Conservation (phyloP, 2,797 vertebrate species). For the Sphenopsis melanotis region DNA sequence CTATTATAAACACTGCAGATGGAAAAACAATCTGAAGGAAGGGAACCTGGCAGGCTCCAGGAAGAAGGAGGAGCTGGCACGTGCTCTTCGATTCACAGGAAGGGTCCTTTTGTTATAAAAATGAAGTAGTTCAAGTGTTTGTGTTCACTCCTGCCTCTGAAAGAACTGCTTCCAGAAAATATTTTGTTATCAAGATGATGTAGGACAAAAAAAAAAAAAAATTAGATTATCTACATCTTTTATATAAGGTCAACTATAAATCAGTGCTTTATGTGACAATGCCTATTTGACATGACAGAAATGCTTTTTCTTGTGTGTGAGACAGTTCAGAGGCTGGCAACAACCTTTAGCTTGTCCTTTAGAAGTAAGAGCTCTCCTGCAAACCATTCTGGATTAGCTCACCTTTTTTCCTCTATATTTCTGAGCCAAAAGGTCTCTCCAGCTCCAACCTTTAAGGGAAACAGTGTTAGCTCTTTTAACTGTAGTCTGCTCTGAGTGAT, state of each 20-base stretch:
- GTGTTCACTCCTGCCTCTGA: not conserved
- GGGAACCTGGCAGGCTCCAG: not conserved
- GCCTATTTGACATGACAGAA: not conserved
- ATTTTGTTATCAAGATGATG: not conserved
- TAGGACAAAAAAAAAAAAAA: not conserved
- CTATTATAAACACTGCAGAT: constrained; percentile 15
- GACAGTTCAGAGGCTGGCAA: not conserved
- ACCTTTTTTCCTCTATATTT: not conserved
- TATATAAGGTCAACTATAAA: not conserved
- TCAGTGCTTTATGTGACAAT: not conserved
- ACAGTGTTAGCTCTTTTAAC: not conserved
- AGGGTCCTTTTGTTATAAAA: not conserved
- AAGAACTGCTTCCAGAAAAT: not conserved
- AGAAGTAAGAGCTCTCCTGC: not conserved
- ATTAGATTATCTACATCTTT: not conserved
- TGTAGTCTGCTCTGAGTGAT: not conserved
- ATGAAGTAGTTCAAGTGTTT: not conserved
- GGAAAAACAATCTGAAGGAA: constrained; percentile 7
- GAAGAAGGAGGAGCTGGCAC: not conserved
- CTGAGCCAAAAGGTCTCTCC: not conserved
- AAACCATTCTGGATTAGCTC: not conserved
- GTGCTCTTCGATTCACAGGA: not conserved
- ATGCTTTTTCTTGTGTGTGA: not conserved
- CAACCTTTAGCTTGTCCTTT: not conserved
- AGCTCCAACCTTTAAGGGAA: not conserved